Conservation (phyloP, 2,888 invertebrate species). For the Malthinus seriepunctatus region DNA sequence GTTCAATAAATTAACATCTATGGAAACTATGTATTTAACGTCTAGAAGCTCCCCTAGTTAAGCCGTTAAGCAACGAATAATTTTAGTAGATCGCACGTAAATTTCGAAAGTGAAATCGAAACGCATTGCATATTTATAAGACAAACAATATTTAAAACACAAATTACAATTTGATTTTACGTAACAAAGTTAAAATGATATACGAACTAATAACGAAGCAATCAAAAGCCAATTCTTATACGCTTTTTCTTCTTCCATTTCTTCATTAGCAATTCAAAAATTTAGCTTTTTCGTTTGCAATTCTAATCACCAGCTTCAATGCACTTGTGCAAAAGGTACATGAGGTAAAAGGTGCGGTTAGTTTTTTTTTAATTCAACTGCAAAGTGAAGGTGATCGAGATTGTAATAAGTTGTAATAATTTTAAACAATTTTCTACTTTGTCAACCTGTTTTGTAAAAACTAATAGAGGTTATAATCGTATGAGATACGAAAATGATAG, state of each 20-base stretch:
- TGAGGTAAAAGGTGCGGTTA: conserved; percentile 25
- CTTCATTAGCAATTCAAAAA: too few relatives aligned
- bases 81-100: conserved; percentile 21
- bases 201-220: too few relatives aligned
- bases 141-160: background rate
- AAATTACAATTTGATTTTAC: background rate
- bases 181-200: background rate
- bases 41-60: too few relatives aligned
- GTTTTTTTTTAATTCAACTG: conserved; percentile 24
- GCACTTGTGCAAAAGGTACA: conserved; percentile 15
- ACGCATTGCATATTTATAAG: conserved; percentile 8
- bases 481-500: conserved; percentile 20
- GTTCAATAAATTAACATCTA: too few relatives aligned
- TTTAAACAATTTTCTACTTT: conserved; percentile 25
- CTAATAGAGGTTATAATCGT: conserved; percentile 19
- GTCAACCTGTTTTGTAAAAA: conserved; percentile 16
- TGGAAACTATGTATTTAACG: too few relatives aligned
- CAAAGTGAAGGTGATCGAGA: conserved; percentile 42
- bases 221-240: too few relatives aligned
- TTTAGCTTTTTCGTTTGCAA: too few relatives aligned
- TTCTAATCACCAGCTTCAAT: background rate
- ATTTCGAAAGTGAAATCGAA: conserved; percentile 27
- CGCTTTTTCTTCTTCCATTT: too few relatives aligned
- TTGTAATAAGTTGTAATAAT: conserved; percentile 31
- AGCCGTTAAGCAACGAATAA: conserved; percentile 12